Evolutionary conservation across 2,888 invertebrate genomes (phyloP).

Genomic region (Nomada ferruginata): DNA sequence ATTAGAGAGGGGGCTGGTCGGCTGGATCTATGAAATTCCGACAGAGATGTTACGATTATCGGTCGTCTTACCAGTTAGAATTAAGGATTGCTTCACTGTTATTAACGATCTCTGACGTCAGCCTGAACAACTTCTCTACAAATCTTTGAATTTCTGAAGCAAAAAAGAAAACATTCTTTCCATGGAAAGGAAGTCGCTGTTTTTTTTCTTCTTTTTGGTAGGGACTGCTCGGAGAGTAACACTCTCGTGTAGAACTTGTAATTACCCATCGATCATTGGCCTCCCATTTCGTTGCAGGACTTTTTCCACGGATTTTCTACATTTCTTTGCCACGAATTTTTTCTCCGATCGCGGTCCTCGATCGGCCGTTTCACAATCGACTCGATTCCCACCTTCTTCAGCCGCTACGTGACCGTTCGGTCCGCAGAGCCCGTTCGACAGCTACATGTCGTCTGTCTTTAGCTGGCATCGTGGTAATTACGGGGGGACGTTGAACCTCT

Average conservation of each 20-base stretch:
- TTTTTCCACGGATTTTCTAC: conserved; percentile 48
- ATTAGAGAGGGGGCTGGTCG: conserved; percentile 56
- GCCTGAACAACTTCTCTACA: background rate
- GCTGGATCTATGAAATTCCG: conserved; percentile 68
- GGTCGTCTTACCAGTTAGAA: conserved; percentile 43
- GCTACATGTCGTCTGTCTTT: conserved; percentile 67
- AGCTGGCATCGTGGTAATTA: conserved; percentile 76
- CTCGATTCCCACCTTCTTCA: conserved; percentile 66
- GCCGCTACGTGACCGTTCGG: conserved; percentile 69
- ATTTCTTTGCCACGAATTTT: conserved; percentile 45
- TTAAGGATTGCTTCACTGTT: background rate
- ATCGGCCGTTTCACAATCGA: conserved; percentile 56
- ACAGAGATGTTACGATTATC: conserved; percentile 77
- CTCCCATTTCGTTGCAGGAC: conserved; percentile 53
- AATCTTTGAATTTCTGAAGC: no score
- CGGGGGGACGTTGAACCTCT: conserved; percentile 74
- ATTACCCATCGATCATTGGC: conserved; percentile 74
- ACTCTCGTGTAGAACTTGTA: conserved; percentile 80
- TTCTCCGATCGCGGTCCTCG: conserved; percentile 29
- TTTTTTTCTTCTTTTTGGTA: conserved; percentile 77
- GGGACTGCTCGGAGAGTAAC: conserved; percentile 80
- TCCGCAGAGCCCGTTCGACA: conserved; percentile 42
- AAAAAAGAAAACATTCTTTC: no score
- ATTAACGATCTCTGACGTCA: background rate
- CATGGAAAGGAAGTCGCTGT: no score